Conservation (phyloP, 2,797 vertebrate species). For the Paratrypauchen microcephalus region DNA sequence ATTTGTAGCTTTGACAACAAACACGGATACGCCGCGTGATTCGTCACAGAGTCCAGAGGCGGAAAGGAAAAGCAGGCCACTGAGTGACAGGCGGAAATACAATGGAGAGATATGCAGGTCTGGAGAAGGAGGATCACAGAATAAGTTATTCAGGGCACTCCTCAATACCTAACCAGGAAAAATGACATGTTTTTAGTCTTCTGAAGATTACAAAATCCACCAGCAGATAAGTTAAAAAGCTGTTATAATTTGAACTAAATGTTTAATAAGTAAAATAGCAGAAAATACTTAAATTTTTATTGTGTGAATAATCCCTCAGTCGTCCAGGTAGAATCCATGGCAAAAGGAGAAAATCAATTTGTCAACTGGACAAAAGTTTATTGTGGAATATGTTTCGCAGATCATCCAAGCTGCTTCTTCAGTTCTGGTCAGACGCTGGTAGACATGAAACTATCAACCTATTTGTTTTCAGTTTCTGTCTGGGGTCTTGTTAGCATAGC, state of each 20-base stretch:
- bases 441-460: too few relatives aligned
- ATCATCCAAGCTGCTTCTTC: too few relatives aligned
- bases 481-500: too few relatives aligned
- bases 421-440: too few relatives aligned
- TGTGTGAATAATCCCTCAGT: too few relatives aligned
- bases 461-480: too few relatives aligned
- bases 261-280: neutral
- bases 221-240: neutral
- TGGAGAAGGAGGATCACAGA: conserved; percentile 23
- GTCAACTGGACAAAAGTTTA: too few relatives aligned
- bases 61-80: conserved; percentile 62
- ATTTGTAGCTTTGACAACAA: conserved; percentile 72
- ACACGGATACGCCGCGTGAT: conserved; percentile 67
- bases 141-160: neutral
- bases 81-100: conserved; percentile 25
- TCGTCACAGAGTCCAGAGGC: conserved; percentile 63
- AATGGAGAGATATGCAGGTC: conserved; percentile 33
- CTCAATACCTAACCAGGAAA: neutral
- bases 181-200: neutral
- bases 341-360: too few relatives aligned
- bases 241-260: neutral
- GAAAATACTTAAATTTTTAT: too few relatives aligned
- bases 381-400: too few relatives aligned
- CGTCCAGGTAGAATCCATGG: too few relatives aligned
- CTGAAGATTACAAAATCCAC: neutral